Base-by-base conservation (phyloP, 2,888 invertebrate species). In the Euproctis similis region DNA sequence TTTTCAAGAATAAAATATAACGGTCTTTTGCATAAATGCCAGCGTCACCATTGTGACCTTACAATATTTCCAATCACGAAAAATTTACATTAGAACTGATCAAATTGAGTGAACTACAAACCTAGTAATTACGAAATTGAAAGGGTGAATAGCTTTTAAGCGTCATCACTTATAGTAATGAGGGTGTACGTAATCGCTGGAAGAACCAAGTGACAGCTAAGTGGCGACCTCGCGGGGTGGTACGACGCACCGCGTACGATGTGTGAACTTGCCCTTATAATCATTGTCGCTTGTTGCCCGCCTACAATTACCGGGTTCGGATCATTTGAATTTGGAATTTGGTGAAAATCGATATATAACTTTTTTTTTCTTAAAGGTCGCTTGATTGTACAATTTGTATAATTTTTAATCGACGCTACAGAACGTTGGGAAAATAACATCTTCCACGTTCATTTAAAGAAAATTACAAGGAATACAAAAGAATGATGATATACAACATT, bases 91-190 rank as follows among this genome's bases (percentile, higher is more conserved):
- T 54, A 64, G 55, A 57, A 46, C 47, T 32, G 30, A 34, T 46
- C 51, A 50, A 46, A 36, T 47, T 31, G 18, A 27, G 20, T 31
- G 50, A 50, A 50, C 59, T 52, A 56, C 69, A 62, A 55, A 69
- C 57, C 64, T 65, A 73, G 80, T 76, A 81, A 82, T 82, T 81
- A 82, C 76, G 68, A 77, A 78, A 80, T 82, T 80, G 81, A 80
- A 80, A 69, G 75, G 65, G 55, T 68, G 68, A 70, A 72, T 80
- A 66, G 68, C 69, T 75, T 75, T 70, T 76, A 77, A 80, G 74
- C 75, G 75, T 75, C 75, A 76, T 80, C 78, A 78, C 80, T 81
- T 81, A 76, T 60, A 48, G 52, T 81, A 80, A 82, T 82, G 80
- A 81, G 78, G 70, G 76, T 53, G 65, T 59, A 54, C 51, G 63